Percentiles rank a stretch among this genome's conserved stretches.
phyloP scores from a whole-genome alignment of 1,140 invertebrate genomes.

The Centruroides vittatus region DNA sequence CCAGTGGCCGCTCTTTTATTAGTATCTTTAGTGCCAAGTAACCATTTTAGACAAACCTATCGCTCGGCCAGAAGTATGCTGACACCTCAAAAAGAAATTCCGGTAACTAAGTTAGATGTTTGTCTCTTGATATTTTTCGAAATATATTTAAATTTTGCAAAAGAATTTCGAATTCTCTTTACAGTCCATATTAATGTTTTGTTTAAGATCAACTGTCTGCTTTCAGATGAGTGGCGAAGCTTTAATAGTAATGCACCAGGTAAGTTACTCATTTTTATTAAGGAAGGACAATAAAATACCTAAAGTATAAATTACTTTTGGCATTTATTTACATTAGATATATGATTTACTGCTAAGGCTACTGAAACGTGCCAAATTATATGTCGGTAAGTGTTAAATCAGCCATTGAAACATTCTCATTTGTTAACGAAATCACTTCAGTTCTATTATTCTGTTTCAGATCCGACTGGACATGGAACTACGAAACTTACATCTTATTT shows the following conservation, averaged over 20 bases:
- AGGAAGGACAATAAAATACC: too few species aligned
- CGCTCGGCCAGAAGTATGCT: slow-evolving; percentile 39
- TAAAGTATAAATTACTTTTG: too few species aligned
- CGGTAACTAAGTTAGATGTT: slow-evolving; percentile 19
- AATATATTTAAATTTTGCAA: too few species aligned
- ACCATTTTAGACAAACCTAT: slow-evolving; percentile 73
- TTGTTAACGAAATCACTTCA: not conserved
- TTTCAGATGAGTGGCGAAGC: slow-evolving; percentile 47
- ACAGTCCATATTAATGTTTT: not conserved
- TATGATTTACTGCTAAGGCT: slow-evolving; percentile 55
- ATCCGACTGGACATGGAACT: slow-evolving; percentile 63
- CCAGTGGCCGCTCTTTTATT: slow-evolving; percentile 67
- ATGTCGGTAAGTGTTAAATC: slow-evolving; percentile 31
- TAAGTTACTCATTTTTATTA: not conserved
- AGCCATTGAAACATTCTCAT: too few species aligned
- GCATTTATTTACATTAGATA: slow-evolving; percentile 29
- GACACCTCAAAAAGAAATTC: slow-evolving; percentile 31
- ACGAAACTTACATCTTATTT: slow-evolving; percentile 86
- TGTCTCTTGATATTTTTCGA: too few species aligned
- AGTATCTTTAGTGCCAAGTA: slow-evolving; percentile 73
- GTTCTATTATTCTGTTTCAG: slow-evolving; percentile 29
- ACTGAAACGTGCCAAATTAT: slow-evolving; percentile 63
- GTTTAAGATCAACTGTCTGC: slow-evolving; percentile 4
- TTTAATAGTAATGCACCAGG: slow-evolving; percentile 58
- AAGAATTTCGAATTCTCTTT: too few species aligned